These are phyloP conservation scores for Drosophila lutescens DNA, from an alignment of 2,888 invertebrate species.

Conservation along the genomic window DNA sequence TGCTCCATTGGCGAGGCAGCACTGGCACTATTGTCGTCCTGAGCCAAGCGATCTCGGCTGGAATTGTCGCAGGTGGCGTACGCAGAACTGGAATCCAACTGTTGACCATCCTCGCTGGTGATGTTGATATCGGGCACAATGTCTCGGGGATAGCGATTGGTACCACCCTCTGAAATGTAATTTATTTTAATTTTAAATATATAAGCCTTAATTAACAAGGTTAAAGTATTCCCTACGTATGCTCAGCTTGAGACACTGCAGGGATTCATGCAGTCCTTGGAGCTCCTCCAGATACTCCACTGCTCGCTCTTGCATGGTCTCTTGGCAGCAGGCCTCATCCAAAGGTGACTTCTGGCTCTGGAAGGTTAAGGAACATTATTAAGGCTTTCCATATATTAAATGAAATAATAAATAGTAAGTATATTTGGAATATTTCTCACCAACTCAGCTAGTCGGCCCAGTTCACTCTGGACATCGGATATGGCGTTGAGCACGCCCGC, in stretches of 20 bases:
- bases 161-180: slow-evolving; percentile 68
- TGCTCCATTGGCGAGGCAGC: slow-evolving; percentile 72
- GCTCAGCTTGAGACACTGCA: slow-evolving; percentile 77
- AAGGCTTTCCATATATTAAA: too few species aligned
- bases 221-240: slow-evolving; percentile 73
- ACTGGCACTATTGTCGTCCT: slow-evolving; percentile 75
- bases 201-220: fast-evolving
- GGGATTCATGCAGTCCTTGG: slow-evolving; percentile 76
- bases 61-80: slow-evolving; percentile 54
- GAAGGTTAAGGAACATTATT: slow-evolving; percentile 2
- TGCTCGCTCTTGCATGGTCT: slow-evolving; percentile 80
- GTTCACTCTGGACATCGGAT: slow-evolving; percentile 79
- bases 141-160: slow-evolving; percentile 67
- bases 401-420: background rate
- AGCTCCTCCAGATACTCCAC: slow-evolving; percentile 79
- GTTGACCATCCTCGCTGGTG: slow-evolving; percentile 78
- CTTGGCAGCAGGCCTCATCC: slow-evolving; percentile 82
- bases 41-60: slow-evolving; percentile 64
- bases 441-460: slow-evolving; percentile 74
- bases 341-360: slow-evolving; percentile 76
- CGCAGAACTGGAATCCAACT: slow-evolving; percentile 57
- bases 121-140: slow-evolving; percentile 83
- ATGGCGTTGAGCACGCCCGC: slow-evolving; percentile 80
- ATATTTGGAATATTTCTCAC: slow-evolving; percentile 40
- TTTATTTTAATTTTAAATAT: background rate